Percentiles rank a stretch among this genome's conserved stretches.
Conservation (phyloP, 2,797 vertebrate genomes). For the Basileuterus tristriatus region DNA sequence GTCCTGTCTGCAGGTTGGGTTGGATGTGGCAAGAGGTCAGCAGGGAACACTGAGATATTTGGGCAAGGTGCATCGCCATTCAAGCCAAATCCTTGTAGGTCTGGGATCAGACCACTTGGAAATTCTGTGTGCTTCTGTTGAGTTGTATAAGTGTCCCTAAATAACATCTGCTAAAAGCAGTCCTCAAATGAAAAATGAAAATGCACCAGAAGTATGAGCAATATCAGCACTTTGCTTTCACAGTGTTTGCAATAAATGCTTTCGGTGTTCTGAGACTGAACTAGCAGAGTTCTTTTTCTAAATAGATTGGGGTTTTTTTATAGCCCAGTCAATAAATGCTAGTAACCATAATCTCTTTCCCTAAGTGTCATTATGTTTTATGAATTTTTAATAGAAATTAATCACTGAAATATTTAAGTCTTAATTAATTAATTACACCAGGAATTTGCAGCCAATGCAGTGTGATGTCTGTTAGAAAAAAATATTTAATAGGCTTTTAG, state of each 20-base stretch:
- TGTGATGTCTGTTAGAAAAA: conserved; percentile 61
- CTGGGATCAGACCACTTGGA: neutral
- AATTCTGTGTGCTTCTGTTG: neutral
- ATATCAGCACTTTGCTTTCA: conserved; percentile 39
- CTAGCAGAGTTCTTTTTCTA: neutral
- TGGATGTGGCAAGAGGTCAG: neutral
- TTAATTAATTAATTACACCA: conserved; percentile 67
- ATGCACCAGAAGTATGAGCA: neutral
- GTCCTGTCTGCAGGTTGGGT: neutral
- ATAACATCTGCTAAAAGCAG: conserved; percentile 13
- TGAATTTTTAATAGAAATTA: conserved; percentile 54
- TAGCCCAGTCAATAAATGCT: conserved; percentile 5
- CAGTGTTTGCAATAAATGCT: conserved; percentile 1
- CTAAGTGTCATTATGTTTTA: conserved; percentile 15
- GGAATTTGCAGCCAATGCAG: conserved; percentile 44
- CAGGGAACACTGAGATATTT: neutral
- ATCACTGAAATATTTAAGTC: conserved; percentile 60
- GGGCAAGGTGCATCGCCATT: neutral
- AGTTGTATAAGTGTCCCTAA: neutral
- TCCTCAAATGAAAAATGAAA: conserved; percentile 26
- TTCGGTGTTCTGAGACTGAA: neutral
- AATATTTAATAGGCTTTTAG: conserved; percentile 52
- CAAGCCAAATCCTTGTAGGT: neutral
- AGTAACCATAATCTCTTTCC: conserved; percentile 12
- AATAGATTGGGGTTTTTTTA: neutral